Conservation (phyloP, 2,797 vertebrate genomes). For the Sebastes taczanowskii region DNA sequence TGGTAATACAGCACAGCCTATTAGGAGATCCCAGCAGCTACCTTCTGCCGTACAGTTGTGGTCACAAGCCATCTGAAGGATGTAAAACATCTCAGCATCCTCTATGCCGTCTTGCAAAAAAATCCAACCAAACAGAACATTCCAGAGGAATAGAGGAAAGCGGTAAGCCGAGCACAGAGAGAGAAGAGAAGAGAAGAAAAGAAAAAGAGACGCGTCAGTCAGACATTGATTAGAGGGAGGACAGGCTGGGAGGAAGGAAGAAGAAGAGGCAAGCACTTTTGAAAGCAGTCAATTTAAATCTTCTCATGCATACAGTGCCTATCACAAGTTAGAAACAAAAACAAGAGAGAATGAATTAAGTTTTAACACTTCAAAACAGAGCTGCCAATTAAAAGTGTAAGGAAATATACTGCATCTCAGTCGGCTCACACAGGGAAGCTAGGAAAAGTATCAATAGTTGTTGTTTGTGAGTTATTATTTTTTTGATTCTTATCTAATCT, state of each 20-base stretch:
- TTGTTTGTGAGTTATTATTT: neutral
- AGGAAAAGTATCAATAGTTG: neutral
- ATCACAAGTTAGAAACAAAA: neutral
- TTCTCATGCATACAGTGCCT: conserved; percentile 46
- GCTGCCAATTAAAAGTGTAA: conserved; percentile 1
- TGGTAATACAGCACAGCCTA: conserved; percentile 75
- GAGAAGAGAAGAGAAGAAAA: conserved; percentile 64
- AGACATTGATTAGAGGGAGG: conserved; percentile 71
- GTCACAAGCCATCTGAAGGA: conserved; percentile 99
- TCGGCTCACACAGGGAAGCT: neutral
- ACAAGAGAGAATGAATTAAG: conserved; percentile 4
- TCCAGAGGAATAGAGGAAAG: conserved; percentile 77
- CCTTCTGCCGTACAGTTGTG: conserved; percentile 99
- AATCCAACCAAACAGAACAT: conserved; percentile 86
- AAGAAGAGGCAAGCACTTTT: conserved; percentile 39
- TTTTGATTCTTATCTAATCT: neutral
- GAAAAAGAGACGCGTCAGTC: conserved; percentile 72
- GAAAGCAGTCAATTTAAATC: conserved; percentile 38
- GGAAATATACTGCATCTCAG: neutral
- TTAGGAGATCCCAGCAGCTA: conserved; percentile 95
- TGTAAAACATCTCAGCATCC: conserved; percentile 97
- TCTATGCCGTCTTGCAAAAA: conserved; percentile 91
- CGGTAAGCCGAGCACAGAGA: conserved; percentile 62
- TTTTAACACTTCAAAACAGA: conserved; percentile 15
- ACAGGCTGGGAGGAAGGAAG: conserved; percentile 45